Evolutionary conservation across 2,797 vertebrate genomes (phyloP), one percentile per base, ranked within the genome.

Genomic region (Anableps anableps): DNA sequence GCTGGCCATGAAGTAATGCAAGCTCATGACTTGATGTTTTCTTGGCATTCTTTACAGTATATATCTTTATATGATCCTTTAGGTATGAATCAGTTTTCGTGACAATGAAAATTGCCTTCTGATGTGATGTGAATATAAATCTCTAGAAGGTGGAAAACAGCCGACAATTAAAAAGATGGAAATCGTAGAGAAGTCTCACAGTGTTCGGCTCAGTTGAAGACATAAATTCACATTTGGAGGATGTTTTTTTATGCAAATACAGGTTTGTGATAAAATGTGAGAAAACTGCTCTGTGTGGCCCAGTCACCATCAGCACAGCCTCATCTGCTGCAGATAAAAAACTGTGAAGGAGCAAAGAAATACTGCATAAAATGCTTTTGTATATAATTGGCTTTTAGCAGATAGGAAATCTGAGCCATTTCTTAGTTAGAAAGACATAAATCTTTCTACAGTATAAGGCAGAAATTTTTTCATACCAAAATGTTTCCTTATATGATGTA

Each of bases 401-500:
- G 38, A 70, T 31, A 14, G 50, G 31, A 7, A 53, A 53, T 53
- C 31, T 16, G 16, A 26, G 31, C 10, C 43, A 14, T 38, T 14
- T 14, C 2, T 70, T 23, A 3, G 7, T n/a, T 23, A 9, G 29
- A 71, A 43, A 29, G 5, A 1, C 21, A 68, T 5, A 41, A 26
- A 68, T 72, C n/a, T 21, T 47, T 50, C 45, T 21, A 31, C 17
- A n/a, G 16, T 50, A 19, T 5, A 51, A 73, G 29, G 5, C 11
- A 16, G 36, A n/a, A n/a, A 41, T 26, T 26, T 68, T 26, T 26
- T 55, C 31, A 41, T 55, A 26, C n/a, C 10, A 31, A 60, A 45
- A 45, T 71, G 55, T 76, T 38, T 58, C 31, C 34, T 60, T 26
- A 19, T 68, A 43, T 74, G 34, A 17, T 64, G 55, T 74, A 66